These are phyloP conservation scores for Phycodurus eques DNA, from an alignment of 2,113 vertebrate species.

Conservation along the genomic window DNA sequence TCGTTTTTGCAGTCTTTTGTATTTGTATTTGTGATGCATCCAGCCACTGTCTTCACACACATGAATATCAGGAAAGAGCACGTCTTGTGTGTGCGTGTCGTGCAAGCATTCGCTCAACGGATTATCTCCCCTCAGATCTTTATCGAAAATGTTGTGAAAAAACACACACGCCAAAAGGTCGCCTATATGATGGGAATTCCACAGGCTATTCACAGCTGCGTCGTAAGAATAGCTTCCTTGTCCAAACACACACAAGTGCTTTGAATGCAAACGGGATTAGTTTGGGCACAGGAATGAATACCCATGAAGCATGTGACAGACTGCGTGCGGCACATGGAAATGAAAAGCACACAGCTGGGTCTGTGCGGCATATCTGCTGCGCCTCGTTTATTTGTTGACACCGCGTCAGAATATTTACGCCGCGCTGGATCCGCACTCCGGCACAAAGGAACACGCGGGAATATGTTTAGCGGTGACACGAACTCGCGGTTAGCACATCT, in stretches of 20 bases:
- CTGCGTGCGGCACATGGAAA: slow-evolving; percentile 37
- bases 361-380: slow-evolving; percentile 39
- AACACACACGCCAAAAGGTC: slow-evolving; percentile 2
- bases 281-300: slow-evolving; percentile 44
- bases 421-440: not conserved
- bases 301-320: slow-evolving; percentile 39
- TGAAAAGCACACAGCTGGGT: slow-evolving; percentile 28
- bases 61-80: slow-evolving; percentile 54
- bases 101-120: slow-evolving; percentile 23
- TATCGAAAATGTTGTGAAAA: slow-evolving; percentile 28
- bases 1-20: no score
- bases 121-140: slow-evolving; percentile 46
- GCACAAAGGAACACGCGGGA: not conserved
- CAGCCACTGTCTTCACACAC: no score
- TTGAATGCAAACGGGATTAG: slow-evolving; percentile 57
- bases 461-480: not conserved
- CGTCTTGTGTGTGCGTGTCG: slow-evolving; percentile 7
- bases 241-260: slow-evolving; percentile 17
- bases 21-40: no score
- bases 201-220: slow-evolving; percentile 40
- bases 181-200: slow-evolving; percentile 46
- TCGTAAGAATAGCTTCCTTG: slow-evolving; percentile 36
- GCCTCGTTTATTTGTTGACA: slow-evolving; percentile 55
- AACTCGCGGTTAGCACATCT: not conserved
- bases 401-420: slow-evolving; percentile 23